A percentile compares a stretch with the other conserved stretches of the same genome.
phyloP scores from a whole-genome alignment of 2,113 vertebrate species.

The Micronisus gabar region DNA sequence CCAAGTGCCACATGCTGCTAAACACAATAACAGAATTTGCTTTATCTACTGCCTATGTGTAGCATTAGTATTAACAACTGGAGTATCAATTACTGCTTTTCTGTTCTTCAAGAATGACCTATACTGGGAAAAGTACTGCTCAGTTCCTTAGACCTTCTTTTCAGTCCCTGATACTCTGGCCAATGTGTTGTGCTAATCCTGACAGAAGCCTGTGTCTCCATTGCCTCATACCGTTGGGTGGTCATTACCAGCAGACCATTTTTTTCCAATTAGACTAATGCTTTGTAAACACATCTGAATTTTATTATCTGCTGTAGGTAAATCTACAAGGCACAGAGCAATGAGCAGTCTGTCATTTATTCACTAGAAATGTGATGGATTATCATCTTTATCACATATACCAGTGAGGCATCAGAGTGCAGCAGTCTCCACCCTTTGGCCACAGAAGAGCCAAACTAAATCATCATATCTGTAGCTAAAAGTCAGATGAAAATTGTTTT shows the following conservation, averaged over 20 bases:
- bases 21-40: background rate
- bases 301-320: background rate
- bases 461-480: background rate
- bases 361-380: background rate
- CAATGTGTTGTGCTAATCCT: background rate
- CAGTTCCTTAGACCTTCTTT: background rate
- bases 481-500: background rate
- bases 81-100: background rate
- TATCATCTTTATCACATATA: background rate
- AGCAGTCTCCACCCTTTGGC: background rate
- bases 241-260: background rate
- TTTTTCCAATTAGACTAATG: background rate
- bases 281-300: background rate
- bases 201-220: background rate
- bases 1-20: background rate
- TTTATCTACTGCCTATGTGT: background rate
- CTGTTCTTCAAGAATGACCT: background rate
- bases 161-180: background rate
- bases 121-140: background rate
- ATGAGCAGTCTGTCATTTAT: background rate
- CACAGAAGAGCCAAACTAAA: background rate
- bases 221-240: background rate
- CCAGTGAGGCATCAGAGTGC: background rate
- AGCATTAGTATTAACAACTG: background rate
- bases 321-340: background rate